phyloP scores from a whole-genome alignment of 2,797 vertebrate species.

The Sylvia borin region DNA sequence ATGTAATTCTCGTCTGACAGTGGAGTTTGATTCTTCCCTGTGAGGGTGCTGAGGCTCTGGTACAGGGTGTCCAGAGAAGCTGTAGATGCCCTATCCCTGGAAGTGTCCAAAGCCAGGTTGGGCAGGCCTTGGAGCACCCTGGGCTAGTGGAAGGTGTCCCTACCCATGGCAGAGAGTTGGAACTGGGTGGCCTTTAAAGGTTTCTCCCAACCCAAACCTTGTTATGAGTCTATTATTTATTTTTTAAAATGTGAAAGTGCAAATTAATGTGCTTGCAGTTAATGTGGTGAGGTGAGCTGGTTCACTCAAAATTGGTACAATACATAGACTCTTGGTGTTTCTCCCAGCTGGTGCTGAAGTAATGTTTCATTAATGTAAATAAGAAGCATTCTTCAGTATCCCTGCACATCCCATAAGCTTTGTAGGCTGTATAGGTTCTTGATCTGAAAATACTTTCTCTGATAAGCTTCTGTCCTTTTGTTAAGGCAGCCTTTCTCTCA shows the following conservation, averaged over 20 bases:
- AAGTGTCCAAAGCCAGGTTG: neutral
- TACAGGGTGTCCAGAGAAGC: neutral
- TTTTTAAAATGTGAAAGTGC: neutral
- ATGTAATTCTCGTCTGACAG: neutral
- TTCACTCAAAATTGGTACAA: neutral
- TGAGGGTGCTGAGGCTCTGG: rapidly evolving
- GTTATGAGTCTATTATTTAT: neutral
- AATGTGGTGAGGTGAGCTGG: neutral
- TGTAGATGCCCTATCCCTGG: neutral
- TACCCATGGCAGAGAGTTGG: neutral
- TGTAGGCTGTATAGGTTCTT: conserved; percentile 43
- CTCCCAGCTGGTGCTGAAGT: neutral
- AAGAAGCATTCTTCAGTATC: conserved; percentile 19
- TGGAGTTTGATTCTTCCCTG: neutral
- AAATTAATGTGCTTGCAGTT: neutral
- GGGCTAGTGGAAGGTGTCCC: rapidly evolving
- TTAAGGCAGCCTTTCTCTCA: conserved; percentile 58
- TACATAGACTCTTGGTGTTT: neutral
- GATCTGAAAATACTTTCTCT: conserved; percentile 46
- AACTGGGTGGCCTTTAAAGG: neutral
- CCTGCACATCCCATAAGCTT: conserved; percentile 34
- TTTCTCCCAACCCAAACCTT: neutral
- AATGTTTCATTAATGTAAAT: neutral
- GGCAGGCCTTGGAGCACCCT: rapidly evolving
- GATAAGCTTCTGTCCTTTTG: conserved; percentile 34